Conservation (phyloP, 1,140 invertebrate species). For the Drosophila varians region DNA sequence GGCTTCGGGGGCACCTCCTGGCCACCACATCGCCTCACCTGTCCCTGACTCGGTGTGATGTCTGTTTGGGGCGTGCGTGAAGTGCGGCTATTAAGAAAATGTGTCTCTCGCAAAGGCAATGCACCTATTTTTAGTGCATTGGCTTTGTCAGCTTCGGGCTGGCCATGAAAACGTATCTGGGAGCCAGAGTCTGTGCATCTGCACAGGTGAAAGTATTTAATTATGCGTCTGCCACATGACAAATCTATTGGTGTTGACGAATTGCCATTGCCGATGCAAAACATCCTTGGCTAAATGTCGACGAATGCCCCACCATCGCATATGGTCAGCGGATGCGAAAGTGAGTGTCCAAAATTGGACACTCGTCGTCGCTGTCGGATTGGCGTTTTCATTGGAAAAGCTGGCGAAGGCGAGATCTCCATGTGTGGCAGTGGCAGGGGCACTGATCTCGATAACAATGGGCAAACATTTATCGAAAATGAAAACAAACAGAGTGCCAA, state of each 20-base stretch:
- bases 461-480: slow-evolving; percentile 53
- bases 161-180: slow-evolving; percentile 66
- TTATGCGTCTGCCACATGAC: slow-evolving; percentile 72
- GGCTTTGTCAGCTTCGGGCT: slow-evolving; percentile 55
- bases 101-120: slow-evolving; percentile 62
- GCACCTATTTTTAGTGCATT: slow-evolving; percentile 75
- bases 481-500: slow-evolving; percentile 40
- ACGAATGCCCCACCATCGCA: no score
- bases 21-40: slow-evolving; percentile 16
- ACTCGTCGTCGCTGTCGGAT: slow-evolving; percentile 12
- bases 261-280: slow-evolving; percentile 69
- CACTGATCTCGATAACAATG: slow-evolving; percentile 45
- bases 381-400: slow-evolving; percentile 58
- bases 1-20: slow-evolving; percentile 12
- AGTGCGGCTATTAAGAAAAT: slow-evolving; percentile 73
- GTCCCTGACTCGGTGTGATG: slow-evolving; percentile 29
- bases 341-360: slow-evolving; percentile 63
- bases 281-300: slow-evolving; percentile 65
- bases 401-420: slow-evolving; percentile 31
- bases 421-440: slow-evolving; percentile 45
- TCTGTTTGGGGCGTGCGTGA: slow-evolving; percentile 67
- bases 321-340: slow-evolving; percentile 55
- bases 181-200: slow-evolving; percentile 28
- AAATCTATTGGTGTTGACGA: slow-evolving; percentile 70
- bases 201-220: slow-evolving; percentile 77